Percentiles rank a stretch among this genome's conserved stretches.
Conservation (phyloP, 2,888 invertebrate species). For the Ctena decussata region DNA sequence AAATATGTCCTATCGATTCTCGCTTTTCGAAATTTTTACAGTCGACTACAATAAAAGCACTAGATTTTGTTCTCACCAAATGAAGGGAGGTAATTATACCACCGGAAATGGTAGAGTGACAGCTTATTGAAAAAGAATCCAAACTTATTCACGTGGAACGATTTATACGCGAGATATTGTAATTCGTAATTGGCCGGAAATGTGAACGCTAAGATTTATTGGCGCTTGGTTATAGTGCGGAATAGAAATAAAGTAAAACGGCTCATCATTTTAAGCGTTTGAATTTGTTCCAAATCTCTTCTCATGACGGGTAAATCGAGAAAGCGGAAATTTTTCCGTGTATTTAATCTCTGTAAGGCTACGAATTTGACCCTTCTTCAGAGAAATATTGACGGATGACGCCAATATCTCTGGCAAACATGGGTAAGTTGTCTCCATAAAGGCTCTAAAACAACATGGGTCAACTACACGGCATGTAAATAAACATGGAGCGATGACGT, state of each 20-base stretch:
- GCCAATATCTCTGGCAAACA: constrained; percentile 6
- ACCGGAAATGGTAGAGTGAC: constrained; percentile 65
- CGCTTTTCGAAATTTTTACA: constrained; percentile 5
- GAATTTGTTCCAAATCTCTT: constrained; percentile 19
- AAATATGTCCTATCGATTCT: constrained; percentile 1
- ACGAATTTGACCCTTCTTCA: constrained; percentile 3
- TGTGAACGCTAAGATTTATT: constrained; percentile 67
- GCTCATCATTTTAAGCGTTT: constrained; percentile 17
- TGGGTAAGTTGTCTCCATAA: constrained; percentile 14
- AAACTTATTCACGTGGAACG: constrained; percentile 66
- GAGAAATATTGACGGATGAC: constrained; percentile 7
- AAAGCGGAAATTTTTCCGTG: constrained; percentile 17
- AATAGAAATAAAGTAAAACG: constrained; percentile 39
- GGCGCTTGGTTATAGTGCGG: constrained; percentile 44
- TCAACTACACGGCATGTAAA: constrained; percentile 14
- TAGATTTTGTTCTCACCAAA: not conserved
- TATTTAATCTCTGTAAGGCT: constrained; percentile 8
- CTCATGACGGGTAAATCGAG: constrained; percentile 20
- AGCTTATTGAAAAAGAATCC: constrained; percentile 71
- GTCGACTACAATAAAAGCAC: constrained; percentile 12
- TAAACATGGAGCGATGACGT: not conserved
- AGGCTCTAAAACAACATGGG: constrained; percentile 17
- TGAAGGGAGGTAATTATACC: constrained; percentile 45
- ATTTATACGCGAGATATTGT: constrained; percentile 67
- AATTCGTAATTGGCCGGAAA: constrained; percentile 71